phyloP scores from a whole-genome alignment of 2,888 invertebrate species.

The Stegana nigrithorax region DNA sequence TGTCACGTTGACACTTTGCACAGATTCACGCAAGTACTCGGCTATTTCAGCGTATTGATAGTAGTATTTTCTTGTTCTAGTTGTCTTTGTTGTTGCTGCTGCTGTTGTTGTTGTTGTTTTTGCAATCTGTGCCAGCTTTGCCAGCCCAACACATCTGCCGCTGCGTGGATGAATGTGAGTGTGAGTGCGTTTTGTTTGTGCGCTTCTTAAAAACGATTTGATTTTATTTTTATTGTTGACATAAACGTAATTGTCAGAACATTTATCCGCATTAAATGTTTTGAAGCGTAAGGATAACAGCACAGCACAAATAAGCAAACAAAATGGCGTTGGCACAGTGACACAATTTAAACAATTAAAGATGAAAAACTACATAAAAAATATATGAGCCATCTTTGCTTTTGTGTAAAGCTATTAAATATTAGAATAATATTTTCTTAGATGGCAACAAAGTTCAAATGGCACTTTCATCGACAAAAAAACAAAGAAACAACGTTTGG shows the following conservation, averaged over 20 bases:
- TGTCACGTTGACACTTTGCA: too few species aligned
- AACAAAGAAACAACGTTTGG: too few species aligned
- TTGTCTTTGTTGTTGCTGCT: too few species aligned
- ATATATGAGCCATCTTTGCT: too few species aligned
- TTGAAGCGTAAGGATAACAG: slow-evolving; percentile 57
- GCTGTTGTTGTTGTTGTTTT: background rate
- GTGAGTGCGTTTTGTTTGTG: background rate
- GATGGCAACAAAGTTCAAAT: too few species aligned
- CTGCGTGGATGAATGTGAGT: slow-evolving; percentile 8
- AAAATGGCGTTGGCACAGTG: slow-evolving; percentile 9
- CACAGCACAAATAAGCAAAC: slow-evolving; percentile 30
- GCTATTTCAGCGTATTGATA: too few species aligned
- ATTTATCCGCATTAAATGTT: slow-evolving; percentile 66
- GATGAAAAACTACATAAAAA: background rate
- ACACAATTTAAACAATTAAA: too few species aligned
- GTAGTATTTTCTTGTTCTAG: too few species aligned
- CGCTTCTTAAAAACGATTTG: slow-evolving; percentile 54
- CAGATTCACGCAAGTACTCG: too few species aligned
- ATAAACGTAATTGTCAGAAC: slow-evolving; percentile 66
- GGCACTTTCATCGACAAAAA: background rate
- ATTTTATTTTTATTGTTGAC: slow-evolving; percentile 59
- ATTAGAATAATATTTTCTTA: too few species aligned
- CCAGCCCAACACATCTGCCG: too few species aligned
- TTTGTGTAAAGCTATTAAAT: background rate
- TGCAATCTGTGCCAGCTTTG: background rate